Percentiles rank a stretch among this genome's conserved stretches.
phyloP scores from a whole-genome alignment of 2,797 vertebrate genomes.

The Loriculus beryllinus region DNA sequence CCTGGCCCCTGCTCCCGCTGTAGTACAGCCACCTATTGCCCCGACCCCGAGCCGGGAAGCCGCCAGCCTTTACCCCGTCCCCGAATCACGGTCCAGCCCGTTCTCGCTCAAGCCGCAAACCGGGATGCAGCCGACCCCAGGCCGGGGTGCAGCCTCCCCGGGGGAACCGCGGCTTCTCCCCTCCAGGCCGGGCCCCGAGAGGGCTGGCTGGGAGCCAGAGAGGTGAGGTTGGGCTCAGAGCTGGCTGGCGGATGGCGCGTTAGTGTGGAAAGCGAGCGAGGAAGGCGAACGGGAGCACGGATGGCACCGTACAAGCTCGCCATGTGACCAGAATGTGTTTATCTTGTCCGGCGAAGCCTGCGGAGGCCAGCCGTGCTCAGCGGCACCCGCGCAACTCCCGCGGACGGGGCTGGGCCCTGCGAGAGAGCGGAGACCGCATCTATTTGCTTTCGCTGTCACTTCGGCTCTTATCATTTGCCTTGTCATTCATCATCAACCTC shows the following conservation, averaged over 20 bases:
- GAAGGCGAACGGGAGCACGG: constrained; percentile 9
- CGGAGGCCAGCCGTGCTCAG: background rate
- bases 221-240: background rate
- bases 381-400: background rate
- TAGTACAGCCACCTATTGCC: background rate
- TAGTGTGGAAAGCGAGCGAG: background rate
- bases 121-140: background rate
- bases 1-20: background rate
- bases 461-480: constrained; percentile 50
- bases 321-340: constrained; percentile 63
- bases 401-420: background rate
- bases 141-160: background rate
- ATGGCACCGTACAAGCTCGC: constrained; percentile 28
- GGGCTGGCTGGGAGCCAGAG: background rate
- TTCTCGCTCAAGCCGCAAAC: background rate
- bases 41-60: background rate
- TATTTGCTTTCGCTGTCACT: constrained; percentile 48
- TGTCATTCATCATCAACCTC: constrained; percentile 37
- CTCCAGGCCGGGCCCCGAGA: background rate
- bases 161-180: background rate
- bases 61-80: background rate
- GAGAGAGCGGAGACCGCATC: constrained; percentile 9
- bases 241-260: background rate
- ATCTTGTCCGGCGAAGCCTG: constrained; percentile 38
- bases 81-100: background rate